Base-by-base conservation (phyloP, 2,113 vertebrate species). In the Pontoporia blainvillei region DNA sequence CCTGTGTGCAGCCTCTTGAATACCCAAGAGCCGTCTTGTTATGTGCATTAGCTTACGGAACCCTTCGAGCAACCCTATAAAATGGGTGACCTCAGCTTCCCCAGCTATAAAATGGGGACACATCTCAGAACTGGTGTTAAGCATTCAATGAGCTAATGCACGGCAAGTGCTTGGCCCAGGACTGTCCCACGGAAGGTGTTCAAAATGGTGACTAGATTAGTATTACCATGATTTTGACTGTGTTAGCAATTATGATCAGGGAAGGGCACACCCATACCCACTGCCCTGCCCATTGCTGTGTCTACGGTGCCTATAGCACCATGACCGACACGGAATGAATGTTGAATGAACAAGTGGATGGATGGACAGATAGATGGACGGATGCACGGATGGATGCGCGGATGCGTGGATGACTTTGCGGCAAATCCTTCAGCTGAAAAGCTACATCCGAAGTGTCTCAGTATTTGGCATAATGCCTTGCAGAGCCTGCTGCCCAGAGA, bases 231-330 rank as follows among this genome's bases (percentile, higher is more conserved):
- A 54, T 20, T 18, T 3, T 3, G 8, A 29, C 8, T 1, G 23
- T 15, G 31, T 46, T 0, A 12, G 17, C 12, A 27, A 59, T 2
- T 10, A 11, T 2, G 8, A 11, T n/a, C 6, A 27, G 2, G 4
- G 18, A 52, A 86, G 61, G 34, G 27, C 29, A 27, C 0, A 36
- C 34, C 34, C 62, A 21, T 0, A 27, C 34, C 29, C 54, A 12
- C 62, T 62, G 18, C 36, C 71, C 39, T 29, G 31, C 67, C 44
- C 25, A 5, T 29, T 2, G 46, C 62, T 46, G 6, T 20, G 25
- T 69, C 31, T 29, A 49, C 31, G 34, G 25, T 11, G 34, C 5
- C 75, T 8, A 44, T 8, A 44, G 61, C 20, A 79, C 14, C 54
- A 20, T 17, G 57, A 44, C 1, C 2, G 21, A n/a, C 21, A 36